Conservation (phyloP, 37 sponge, comb jelly and placozoan species). For the Geodia barretti region DNA sequence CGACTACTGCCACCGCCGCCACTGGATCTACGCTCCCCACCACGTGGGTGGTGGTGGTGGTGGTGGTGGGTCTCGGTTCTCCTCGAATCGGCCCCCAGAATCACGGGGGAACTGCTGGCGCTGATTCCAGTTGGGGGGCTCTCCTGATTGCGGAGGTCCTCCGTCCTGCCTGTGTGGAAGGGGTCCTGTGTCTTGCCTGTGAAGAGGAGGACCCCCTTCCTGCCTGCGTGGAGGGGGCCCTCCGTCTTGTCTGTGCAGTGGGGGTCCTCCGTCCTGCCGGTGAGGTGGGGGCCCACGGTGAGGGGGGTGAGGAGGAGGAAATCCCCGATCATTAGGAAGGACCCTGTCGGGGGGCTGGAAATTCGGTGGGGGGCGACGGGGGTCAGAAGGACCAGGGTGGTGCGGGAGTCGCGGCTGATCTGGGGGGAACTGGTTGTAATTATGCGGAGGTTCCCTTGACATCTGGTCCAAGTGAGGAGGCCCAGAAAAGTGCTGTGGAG, state of each 20-base stretch:
- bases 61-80: neutral
- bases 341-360: too few relatives aligned
- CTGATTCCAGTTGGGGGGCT: too few relatives aligned
- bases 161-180: too few relatives aligned
- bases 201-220: neutral
- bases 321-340: too few relatives aligned
- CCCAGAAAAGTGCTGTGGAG: neutral
- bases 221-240: neutral
- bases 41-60: too few relatives aligned
- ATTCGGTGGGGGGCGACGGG: neutral
- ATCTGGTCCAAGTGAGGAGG: too few relatives aligned
- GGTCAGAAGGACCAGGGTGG: neutral
- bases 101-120: neutral
- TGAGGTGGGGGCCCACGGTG: too few relatives aligned
- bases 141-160: too few relatives aligned
- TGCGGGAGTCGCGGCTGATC: neutral
- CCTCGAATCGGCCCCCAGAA: neutral
- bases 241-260: neutral
- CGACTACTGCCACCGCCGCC: constrained; percentile 9
- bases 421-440: neutral
- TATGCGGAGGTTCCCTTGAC: neutral
- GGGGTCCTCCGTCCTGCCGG: too few relatives aligned
- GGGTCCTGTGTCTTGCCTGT: neutral
- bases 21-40: neutral
- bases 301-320: neutral